Evolutionary conservation across 2,888 invertebrate species (phyloP).

Genomic region (Osedax frankpressi): DNA sequence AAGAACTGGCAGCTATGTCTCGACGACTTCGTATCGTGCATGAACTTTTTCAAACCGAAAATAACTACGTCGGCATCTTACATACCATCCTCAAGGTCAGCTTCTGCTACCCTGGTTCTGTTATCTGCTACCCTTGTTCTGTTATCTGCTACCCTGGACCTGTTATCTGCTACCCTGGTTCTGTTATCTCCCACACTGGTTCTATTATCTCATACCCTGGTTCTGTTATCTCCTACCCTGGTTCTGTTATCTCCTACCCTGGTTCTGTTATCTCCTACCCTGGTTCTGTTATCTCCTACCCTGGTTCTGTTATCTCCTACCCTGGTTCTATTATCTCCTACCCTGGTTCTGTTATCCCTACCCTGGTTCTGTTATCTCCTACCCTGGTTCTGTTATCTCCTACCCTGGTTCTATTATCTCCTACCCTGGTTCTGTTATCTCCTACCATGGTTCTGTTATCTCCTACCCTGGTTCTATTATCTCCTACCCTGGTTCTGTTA

Average conservation of each 20-base stretch:
- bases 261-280: too few relatives aligned
- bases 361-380: too few relatives aligned
- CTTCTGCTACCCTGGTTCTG: not conserved
- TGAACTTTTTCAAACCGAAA: constrained; percentile 88
- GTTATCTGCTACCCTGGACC: not conserved
- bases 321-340: too few relatives aligned
- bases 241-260: not conserved
- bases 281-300: too few relatives aligned
- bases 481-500: too few relatives aligned
- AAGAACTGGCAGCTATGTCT: not conserved
- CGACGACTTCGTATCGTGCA: constrained; percentile 39
- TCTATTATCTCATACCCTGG: not conserved
- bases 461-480: too few relatives aligned
- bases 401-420: too few relatives aligned
- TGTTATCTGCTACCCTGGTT: not conserved
- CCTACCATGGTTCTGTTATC: too few relatives aligned
- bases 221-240: not conserved
- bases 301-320: too few relatives aligned
- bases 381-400: too few relatives aligned
- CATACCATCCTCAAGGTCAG: constrained; percentile 72
- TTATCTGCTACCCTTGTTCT: not conserved
- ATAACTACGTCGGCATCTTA: constrained; percentile 88
- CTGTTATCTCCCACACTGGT: not conserved
- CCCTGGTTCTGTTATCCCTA: too few relatives aligned
- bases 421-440: too few relatives aligned